These are phyloP conservation scores for Harpagifer antarcticus DNA, from an alignment of 2,797 vertebrate genomes.

Conservation along the genomic window DNA sequence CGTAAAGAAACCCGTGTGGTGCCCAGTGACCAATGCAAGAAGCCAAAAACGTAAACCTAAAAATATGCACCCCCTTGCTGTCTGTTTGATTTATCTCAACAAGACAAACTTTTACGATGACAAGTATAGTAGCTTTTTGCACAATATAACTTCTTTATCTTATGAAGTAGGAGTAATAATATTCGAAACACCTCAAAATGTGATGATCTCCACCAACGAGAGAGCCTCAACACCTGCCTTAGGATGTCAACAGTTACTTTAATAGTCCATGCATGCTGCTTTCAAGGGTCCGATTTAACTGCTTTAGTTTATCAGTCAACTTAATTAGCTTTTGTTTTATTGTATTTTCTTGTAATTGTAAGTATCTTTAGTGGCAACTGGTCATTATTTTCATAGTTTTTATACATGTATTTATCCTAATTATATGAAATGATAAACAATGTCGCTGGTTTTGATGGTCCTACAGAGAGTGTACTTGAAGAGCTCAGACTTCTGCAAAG, in stretches of 20 bases:
- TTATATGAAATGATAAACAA: too few relatives aligned
- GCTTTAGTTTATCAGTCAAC: not conserved
- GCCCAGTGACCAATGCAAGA: conserved; percentile 3
- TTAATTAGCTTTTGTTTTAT: not conserved
- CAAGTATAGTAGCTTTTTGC: not conserved
- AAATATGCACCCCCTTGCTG: not conserved
- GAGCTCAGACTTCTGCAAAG: too few relatives aligned
- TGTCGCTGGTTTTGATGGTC: too few relatives aligned
- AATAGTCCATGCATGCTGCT: not conserved
- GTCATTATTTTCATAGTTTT: not conserved
- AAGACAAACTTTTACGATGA: not conserved
- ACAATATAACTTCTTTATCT: not conserved
- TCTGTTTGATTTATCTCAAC: conserved; percentile 25
- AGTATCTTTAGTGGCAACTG: not conserved
- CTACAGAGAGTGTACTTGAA: too few relatives aligned
- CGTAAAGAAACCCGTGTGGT: conserved; percentile 25
- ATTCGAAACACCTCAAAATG: not conserved
- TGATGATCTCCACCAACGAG: not conserved
- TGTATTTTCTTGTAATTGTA: not conserved
- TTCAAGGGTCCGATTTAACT: not conserved
- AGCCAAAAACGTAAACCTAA: conserved; percentile 1
- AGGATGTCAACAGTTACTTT: not conserved
- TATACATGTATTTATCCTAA: not conserved
- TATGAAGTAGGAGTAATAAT: not conserved
- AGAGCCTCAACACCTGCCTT: not conserved